These are phyloP conservation scores for Clinocottus analis DNA, from an alignment of 2,113 vertebrate species.

Conservation along the genomic window DNA sequence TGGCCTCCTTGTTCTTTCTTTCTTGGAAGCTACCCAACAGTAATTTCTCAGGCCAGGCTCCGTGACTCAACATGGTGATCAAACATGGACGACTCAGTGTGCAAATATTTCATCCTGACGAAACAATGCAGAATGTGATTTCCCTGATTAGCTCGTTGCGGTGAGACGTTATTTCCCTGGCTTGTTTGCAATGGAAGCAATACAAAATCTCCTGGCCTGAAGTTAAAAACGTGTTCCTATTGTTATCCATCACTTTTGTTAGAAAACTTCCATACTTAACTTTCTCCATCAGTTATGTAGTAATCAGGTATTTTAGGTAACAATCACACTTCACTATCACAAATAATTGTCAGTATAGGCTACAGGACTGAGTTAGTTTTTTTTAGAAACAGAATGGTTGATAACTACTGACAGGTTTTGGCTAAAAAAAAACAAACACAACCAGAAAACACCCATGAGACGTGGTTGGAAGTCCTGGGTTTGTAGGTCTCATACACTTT, in stretches of 20 bases:
- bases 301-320: too few relatives aligned
- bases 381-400: neutral
- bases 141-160: neutral
- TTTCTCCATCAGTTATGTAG: too few relatives aligned
- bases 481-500: too few relatives aligned
- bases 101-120: neutral
- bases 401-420: too few relatives aligned
- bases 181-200: neutral
- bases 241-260: neutral
- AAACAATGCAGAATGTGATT: slow-evolving; percentile 31
- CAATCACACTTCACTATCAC: neutral
- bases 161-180: neutral
- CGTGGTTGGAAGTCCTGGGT: too few relatives aligned
- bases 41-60: neutral
- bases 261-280: neutral
- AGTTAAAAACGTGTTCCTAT: neutral
- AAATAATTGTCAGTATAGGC: neutral
- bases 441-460: too few relatives aligned
- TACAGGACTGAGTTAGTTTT: neutral
- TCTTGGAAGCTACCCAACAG: slow-evolving; percentile 15
- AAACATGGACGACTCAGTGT: neutral
- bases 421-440: too few relatives aligned
- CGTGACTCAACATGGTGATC: slow-evolving; percentile 3
- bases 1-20: neutral
- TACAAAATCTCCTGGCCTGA: neutral